These are phyloP conservation scores for Cladopsammia gracilis DNA, from an alignment of 64 coral and sea anemone genomes.

Conservation along the genomic window DNA sequence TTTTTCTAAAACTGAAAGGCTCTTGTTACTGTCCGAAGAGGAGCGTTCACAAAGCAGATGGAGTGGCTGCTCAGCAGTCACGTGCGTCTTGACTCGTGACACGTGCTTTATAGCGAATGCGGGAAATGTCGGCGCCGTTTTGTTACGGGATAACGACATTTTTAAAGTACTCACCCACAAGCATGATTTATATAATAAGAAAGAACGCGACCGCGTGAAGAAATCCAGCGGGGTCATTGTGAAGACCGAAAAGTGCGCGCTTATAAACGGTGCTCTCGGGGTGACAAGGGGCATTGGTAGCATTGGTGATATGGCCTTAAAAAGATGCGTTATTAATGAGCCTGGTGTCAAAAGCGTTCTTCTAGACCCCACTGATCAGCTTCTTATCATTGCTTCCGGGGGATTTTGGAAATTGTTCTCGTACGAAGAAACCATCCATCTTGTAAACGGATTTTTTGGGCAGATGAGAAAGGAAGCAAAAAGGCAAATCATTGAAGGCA, in stretches of 20 bases:
- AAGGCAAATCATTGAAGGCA: conserved; percentile 15
- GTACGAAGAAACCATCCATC: conserved; percentile 81
- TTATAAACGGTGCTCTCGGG: conserved; percentile 88
- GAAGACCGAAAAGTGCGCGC: conserved; percentile 91
- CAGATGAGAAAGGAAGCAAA: conserved; percentile 73
- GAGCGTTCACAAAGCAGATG: conserved; percentile 82
- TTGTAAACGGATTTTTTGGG: conserved; percentile 89
- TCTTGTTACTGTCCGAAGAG: conserved; percentile 55
- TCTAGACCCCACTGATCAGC: conserved; percentile 70
- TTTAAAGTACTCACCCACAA: conserved; percentile 78
- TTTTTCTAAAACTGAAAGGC: conserved; percentile 71
- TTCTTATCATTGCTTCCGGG: conserved; percentile 85
- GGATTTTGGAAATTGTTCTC: conserved; percentile 96
- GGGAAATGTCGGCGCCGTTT: conserved; percentile 88
- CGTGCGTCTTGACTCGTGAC: conserved; percentile 80
- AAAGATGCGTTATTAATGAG: conserved; percentile 93
- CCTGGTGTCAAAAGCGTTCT: conserved; percentile 64
- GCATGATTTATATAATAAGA: conserved; percentile 96
- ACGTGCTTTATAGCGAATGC: conserved; percentile 78
- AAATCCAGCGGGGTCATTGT: conserved; percentile 87
- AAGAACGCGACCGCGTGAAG: conserved; percentile 89
- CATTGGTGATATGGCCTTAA: conserved; percentile 87
- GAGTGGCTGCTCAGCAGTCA: conserved; percentile 98
- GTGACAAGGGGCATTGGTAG: conserved; percentile 94
- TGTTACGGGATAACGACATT: conserved; percentile 79